These are phyloP conservation scores for Myzus persicae DNA, from an alignment of 1,140 invertebrate genomes.

Conservation along the genomic window DNA sequence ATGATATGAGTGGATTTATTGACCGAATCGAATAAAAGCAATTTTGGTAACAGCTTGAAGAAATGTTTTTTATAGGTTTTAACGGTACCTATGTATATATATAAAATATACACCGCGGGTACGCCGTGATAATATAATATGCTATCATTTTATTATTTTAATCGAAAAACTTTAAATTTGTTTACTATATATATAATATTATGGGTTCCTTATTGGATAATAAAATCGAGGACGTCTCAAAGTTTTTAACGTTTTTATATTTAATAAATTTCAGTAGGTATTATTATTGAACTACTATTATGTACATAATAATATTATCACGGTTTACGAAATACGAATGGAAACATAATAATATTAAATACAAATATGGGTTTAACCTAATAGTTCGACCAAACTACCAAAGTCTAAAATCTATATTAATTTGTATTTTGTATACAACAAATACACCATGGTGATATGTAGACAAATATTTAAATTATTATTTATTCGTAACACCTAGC, in stretches of 20 bases:
- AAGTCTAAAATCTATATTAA: constrained; percentile 15
- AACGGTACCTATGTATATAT: background rate
- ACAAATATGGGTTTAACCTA: background rate
- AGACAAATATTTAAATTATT: background rate
- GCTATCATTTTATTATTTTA: background rate
- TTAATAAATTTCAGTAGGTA: background rate
- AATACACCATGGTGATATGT: background rate
- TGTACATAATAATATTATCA: background rate
- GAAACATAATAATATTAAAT: background rate
- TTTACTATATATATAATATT: constrained; percentile 1
- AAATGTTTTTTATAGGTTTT: background rate
- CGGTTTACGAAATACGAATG: background rate
- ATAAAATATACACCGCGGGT: no score
- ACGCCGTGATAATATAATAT: background rate
- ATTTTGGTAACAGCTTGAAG: background rate
- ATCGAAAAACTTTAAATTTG: background rate
- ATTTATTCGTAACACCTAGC: background rate
- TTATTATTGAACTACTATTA: background rate
- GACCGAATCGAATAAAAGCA: background rate
- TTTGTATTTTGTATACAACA: background rate
- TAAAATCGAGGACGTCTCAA: background rate
- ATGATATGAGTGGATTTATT: background rate
- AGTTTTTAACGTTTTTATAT: constrained; percentile 19
- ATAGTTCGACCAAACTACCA: background rate
- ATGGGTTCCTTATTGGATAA: background rate